Conservation (phyloP, 2,797 vertebrate genomes). For the Coccyzus lansbergi region DNA sequence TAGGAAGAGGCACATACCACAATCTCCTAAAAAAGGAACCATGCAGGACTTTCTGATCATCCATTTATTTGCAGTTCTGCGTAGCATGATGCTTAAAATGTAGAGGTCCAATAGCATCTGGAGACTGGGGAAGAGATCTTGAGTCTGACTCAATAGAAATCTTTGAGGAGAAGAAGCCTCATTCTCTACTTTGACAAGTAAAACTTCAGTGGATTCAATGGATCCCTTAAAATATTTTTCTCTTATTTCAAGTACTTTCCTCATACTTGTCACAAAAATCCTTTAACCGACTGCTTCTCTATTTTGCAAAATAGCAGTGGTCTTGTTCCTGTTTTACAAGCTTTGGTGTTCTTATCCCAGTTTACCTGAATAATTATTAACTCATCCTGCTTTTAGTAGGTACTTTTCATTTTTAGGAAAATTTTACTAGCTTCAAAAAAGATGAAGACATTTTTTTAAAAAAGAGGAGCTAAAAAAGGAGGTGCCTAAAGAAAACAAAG, state of each 20-base stretch:
- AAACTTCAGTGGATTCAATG: background rate
- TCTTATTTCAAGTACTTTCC: background rate
- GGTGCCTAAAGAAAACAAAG: no score
- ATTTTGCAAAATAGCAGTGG: background rate
- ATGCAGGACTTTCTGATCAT: background rate
- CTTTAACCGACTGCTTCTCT: background rate
- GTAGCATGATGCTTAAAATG: background rate
- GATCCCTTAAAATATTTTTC: background rate
- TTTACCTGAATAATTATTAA: background rate
- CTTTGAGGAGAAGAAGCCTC: background rate
- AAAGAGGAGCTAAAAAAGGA: no score
- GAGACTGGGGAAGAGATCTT: background rate
- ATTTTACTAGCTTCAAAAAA: background rate
- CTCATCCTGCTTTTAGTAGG: background rate
- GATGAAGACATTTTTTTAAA: no score
- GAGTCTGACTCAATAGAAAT: background rate
- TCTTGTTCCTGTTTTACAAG: background rate
- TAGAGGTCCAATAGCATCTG: background rate
- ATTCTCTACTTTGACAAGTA: background rate
- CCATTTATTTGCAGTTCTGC: background rate
- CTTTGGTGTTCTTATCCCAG: background rate
- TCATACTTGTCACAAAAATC: background rate
- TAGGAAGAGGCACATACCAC: background rate
- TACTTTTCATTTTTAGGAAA: background rate
- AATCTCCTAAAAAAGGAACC: background rate